Conservation (phyloP, 2,888 invertebrate genomes). For the Unio delphinus region DNA sequence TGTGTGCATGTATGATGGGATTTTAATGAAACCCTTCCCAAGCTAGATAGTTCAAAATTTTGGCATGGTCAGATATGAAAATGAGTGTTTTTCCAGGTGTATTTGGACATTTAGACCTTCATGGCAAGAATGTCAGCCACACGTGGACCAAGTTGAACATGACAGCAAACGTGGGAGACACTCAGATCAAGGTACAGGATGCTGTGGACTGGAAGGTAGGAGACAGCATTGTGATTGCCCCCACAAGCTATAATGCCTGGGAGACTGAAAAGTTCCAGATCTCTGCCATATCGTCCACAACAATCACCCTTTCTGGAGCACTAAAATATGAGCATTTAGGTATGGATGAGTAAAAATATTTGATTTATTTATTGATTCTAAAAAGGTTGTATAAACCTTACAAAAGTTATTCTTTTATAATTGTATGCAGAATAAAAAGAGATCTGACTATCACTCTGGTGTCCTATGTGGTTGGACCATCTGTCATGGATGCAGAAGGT, state of each 20-base stretch:
- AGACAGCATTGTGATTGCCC: conserved; percentile 58
- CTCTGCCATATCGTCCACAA: conserved; percentile 34
- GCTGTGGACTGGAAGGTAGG: conserved; percentile 53
- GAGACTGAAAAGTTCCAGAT: conserved; percentile 60
- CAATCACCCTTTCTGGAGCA: conserved; percentile 43
- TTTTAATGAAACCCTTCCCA: too few relatives aligned
- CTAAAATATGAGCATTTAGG: conserved; percentile 55
- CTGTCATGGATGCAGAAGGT: too few relatives aligned
- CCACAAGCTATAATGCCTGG: conserved; percentile 55
- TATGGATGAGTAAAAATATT: conserved; percentile 18
- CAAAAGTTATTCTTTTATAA: too few relatives aligned
- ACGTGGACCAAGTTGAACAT: conserved; percentile 53
- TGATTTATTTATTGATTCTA: too few relatives aligned
- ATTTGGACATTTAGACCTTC: conserved; percentile 64
- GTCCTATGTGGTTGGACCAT: too few relatives aligned
- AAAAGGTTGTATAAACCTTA: too few relatives aligned
- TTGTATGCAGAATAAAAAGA: too few relatives aligned
- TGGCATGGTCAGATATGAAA: background rate
- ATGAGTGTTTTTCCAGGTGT: conserved; percentile 39
- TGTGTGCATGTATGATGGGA: too few relatives aligned
- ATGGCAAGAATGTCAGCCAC: conserved; percentile 49
- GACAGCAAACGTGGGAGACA: conserved; percentile 48
- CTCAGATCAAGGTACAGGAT: conserved; percentile 43
- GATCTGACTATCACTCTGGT: too few relatives aligned
- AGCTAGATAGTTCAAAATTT: background rate